Evolutionary conservation across 2,888 invertebrate species (phyloP), one percentile per base, ranked within the genome.

Genomic region (Conistra vaccinii): DNA sequence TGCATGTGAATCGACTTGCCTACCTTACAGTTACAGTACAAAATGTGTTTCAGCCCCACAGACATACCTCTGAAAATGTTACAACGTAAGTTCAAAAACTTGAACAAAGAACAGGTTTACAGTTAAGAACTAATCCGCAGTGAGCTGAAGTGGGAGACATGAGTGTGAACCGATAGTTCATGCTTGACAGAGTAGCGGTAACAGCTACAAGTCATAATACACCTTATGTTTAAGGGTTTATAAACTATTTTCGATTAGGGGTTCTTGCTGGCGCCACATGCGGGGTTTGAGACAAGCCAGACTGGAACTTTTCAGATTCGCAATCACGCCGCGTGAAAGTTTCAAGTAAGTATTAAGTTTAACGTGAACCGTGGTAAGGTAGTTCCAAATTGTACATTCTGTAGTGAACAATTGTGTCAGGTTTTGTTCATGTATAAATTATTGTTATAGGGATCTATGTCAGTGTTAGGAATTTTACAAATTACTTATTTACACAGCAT

Each of bases 301-400:
- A 88, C 87, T 87, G 87, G 89, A 94, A 94, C 91, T 94, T 95
- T 94, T 93, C 93, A 94, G 93, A 93, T 94, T 94, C 92, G 91
- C 94, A 94, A 94, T 94, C 94, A 94, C 92, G 92, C 89, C 88
- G 89, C 90, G 90, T 89, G 90, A 91, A 94, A 94, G 90, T 94
- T 94, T 90, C 87, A 89, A 93, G 92, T 89, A 91, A 91, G 93
- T 93, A 92, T 92, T 92, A 93, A 94, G 92, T 94, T 93, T 87
- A 91, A 92, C 90, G 90, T 90, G 90, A 91, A 90, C 83, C 87
- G 88, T 87, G 90, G 90, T 91, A 88, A 90, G 88, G 89, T 89
- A 90, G 91, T 90, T 91, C 81, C 83, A 85, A 84, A 85, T 85
- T 86, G 88, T 88, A 86, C 80, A 82, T 78, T 80, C 76, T 83